These are phyloP conservation scores for Neotoma lepida DNA, from an alignment of 2,113 vertebrate genomes.

Conservation along the genomic window DNA sequence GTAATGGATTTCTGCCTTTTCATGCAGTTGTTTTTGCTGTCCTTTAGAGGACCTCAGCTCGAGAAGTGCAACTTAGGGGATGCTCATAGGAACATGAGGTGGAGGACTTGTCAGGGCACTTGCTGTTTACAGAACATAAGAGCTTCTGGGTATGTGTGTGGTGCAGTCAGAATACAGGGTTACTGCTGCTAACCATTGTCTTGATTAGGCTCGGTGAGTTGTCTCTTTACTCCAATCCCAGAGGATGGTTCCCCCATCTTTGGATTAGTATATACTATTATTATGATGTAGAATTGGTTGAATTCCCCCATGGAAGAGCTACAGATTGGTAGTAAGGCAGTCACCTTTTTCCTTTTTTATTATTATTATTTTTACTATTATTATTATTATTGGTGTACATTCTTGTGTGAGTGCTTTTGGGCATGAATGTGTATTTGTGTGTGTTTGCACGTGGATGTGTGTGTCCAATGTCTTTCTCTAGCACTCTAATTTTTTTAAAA, in stretches of 20 bases:
- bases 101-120: too few relatives aligned
- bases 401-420: too few relatives aligned
- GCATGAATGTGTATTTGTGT: neutral
- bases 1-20: slow-evolving; percentile 30
- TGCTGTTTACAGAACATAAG: neutral
- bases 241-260: neutral
- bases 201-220: neutral
- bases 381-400: too few relatives aligned
- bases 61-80: neutral
- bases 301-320: neutral
- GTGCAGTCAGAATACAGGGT: fast-evolving
- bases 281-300: neutral
- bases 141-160: neutral
- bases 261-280: neutral
- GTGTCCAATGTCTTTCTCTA: neutral
- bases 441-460: neutral
- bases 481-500: neutral
- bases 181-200: neutral
- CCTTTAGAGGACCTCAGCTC: neutral
- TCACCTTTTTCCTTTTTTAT: neutral
- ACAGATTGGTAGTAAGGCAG: neutral
- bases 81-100: neutral
- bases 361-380: too few relatives aligned
- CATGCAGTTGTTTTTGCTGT: neutral
- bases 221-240: neutral